phyloP scores from a whole-genome alignment of 2,888 invertebrate species.

The Auanema sp. region DNA sequence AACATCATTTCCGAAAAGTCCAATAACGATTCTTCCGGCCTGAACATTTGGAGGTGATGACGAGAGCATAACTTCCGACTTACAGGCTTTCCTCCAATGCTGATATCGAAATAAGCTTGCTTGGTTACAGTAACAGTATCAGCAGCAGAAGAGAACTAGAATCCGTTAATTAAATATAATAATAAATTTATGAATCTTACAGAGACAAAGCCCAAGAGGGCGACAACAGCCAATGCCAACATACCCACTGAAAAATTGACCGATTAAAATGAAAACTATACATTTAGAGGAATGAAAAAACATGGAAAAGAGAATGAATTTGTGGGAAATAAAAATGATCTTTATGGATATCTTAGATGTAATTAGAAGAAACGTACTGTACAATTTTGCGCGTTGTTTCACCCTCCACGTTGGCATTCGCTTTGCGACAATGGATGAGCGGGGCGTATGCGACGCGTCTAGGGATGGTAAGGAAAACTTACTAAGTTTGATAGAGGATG shows the following conservation, averaged over 20 bases:
- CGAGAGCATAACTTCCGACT: background rate
- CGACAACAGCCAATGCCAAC: slow-evolving; percentile 20
- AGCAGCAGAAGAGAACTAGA: slow-evolving; percentile 25
- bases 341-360: background rate
- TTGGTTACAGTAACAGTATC: slow-evolving; percentile 41
- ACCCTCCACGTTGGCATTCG: slow-evolving; percentile 24
- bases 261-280: background rate
- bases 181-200: background rate
- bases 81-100: slow-evolving; percentile 37
- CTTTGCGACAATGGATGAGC: slow-evolving; percentile 8
- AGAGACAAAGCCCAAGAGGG: slow-evolving; percentile 19
- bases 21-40: slow-evolving; percentile 78
- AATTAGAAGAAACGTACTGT: slow-evolving; percentile 14
- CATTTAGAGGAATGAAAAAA: background rate
- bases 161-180: background rate
- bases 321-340: background rate
- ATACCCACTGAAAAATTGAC: slow-evolving; percentile 22
- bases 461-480: background rate
- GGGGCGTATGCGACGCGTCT: slow-evolving; percentile 19
- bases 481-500: background rate
- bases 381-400: slow-evolving; percentile 13
- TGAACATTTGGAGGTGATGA: slow-evolving; percentile 8
- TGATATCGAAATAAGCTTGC: slow-evolving; percentile 42
- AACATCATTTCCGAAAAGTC: slow-evolving; percentile 81
- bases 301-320: background rate